Base-by-base conservation (phyloP, 64 coral and sea anemone species). In the Dendrophyllia cribrosa region DNA sequence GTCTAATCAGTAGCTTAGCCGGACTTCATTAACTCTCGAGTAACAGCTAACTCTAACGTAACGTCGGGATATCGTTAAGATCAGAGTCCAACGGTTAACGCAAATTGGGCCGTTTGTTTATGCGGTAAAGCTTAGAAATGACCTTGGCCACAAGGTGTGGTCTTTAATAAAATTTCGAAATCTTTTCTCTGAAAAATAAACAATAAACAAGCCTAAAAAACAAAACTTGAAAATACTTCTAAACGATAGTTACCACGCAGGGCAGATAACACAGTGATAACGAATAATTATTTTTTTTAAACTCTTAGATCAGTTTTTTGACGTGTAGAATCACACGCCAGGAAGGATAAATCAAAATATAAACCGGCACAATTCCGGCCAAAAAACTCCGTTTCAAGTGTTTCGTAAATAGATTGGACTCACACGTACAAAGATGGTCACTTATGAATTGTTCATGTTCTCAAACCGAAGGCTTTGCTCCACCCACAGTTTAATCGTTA, bases 1-100 rank as follows among this genome's bases (percentile, higher is more conserved):
- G 15, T 49, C 62, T 65, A 84, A 84, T 84, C 80, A 51, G 20
- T 49, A 22, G 59, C 58, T 82, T 47, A 62, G 58, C 59, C 59
- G 3, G 16, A 64, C 17, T 46, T 82, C 24, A 58, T 43, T n/a
- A 21, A 76, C 78, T 47, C 17, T 47, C 17, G 77, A 59, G 51
- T 58, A 82, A 82, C 78, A 25, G 55, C 56, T 43, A 1, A 10
- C 34, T 34, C 34, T 34, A 34, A 34, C 34, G 34, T 82, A 46
- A 82, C 78, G 59, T 45, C 4, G 20, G 25, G 78, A 62, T 47
- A 58, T 20, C 14, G 23, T 44, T 46, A 43, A 3, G 1, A 59
- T 34, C 2, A 34, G 34, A 34, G 34, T 34, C 34, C 34, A 34
- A 58, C 13, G 23, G 15, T 19, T 10, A 64, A 64, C 26, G 78